Conservation (phyloP, 1,140 invertebrate genomes). For the Teleopsis dalmanni region DNA sequence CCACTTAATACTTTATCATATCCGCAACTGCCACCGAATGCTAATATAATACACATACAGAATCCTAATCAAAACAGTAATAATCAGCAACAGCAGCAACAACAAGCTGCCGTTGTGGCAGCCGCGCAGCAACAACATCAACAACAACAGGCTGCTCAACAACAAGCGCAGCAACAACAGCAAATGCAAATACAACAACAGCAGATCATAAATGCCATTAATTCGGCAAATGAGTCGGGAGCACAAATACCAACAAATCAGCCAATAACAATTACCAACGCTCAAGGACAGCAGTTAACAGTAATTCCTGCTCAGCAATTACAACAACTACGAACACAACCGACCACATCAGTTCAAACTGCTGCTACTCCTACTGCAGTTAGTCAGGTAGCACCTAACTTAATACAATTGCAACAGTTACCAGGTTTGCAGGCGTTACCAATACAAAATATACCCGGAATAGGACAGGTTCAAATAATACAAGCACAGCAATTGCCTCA, state of each 20-base stretch:
- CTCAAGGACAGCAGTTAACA: constrained; percentile 64
- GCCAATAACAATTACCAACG: constrained; percentile 56
- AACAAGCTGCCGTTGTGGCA: constrained; percentile 11
- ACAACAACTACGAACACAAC: constrained; percentile 20
- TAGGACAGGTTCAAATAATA: constrained; percentile 67
- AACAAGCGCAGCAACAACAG: constrained; percentile 28
- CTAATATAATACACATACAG: constrained; percentile 40
- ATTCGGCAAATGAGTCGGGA: constrained; percentile 26
- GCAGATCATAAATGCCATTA: constrained; percentile 35
- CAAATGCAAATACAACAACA: constrained; percentile 24
- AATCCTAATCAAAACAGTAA: constrained; percentile 1
- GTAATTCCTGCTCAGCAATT: constrained; percentile 60
- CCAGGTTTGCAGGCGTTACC: constrained; percentile 52
- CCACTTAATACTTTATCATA: constrained; percentile 42
- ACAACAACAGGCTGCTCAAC: constrained; percentile 25
- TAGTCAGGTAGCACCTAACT: constrained; percentile 13
- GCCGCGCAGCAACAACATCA: constrained; percentile 29
- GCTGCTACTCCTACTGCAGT: background rate
- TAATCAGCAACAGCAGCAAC: constrained; percentile 23
- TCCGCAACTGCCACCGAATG: constrained; percentile 44
- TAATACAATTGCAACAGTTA: constrained; percentile 38
- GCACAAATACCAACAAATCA: constrained; percentile 47
- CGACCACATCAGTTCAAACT: constrained; percentile 17
- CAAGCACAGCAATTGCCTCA: constrained; percentile 35
- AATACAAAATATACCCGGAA: constrained; percentile 63